These are phyloP conservation scores for Mionectes olivaceus DNA, from an alignment of 2,797 vertebrate species.

Conservation along the genomic window DNA sequence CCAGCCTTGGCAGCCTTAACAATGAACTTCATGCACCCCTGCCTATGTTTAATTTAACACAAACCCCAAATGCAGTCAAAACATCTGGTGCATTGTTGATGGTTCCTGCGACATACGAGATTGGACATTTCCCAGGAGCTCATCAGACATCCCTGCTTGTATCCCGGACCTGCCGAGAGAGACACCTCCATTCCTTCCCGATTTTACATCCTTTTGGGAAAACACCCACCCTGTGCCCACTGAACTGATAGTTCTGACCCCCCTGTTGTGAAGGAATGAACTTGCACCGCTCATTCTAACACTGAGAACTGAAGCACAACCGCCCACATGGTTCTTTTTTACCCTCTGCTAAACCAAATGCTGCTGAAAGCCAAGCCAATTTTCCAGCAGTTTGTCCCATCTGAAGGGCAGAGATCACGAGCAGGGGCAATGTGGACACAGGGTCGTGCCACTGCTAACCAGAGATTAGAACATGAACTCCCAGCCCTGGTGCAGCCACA, in stretches of 20 bases:
- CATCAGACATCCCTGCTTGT: neutral
- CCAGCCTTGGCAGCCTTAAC: neutral
- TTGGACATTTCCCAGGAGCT: constrained; percentile 33
- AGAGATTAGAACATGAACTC: neutral
- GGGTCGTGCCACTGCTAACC: neutral
- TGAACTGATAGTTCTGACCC: neutral
- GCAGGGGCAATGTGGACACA: accelerated
- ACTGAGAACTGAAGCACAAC: neutral
- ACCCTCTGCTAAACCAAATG: neutral
- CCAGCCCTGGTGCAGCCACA: neutral
- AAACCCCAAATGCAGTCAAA: constrained; percentile 60
- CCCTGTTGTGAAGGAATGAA: neutral
- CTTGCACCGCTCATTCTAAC: neutral
- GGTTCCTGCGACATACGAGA: constrained; percentile 45
- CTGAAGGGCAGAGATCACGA: neutral
- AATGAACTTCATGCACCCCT: constrained; percentile 47
- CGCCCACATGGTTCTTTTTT: accelerated
- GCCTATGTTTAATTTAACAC: constrained; percentile 63
- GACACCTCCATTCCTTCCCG: neutral
- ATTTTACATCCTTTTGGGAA: neutral
- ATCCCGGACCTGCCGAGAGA: neutral
- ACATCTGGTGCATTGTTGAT: constrained; percentile 65
- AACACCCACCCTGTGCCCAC: accelerated
- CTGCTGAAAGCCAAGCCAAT: neutral
- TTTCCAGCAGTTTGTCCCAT: neutral